Conservation (phyloP, 2,888 invertebrate species). For the Heterodera filipjevi region DNA sequence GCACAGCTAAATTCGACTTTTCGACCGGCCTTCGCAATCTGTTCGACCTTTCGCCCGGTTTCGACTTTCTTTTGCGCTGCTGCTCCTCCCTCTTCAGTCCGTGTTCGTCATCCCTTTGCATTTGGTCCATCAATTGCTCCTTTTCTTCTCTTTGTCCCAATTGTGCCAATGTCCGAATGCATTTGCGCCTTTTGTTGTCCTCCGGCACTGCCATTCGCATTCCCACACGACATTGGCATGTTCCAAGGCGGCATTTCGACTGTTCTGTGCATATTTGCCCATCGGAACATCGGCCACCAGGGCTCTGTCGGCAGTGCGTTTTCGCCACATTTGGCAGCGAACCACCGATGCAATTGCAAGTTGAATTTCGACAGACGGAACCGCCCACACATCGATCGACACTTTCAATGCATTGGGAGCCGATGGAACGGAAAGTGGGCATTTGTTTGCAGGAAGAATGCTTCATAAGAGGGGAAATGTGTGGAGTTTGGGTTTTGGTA, state of each 20-base stretch:
- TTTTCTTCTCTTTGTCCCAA: constrained; percentile 55
- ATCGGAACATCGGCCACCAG: constrained; percentile 53
- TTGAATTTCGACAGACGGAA: constrained; percentile 48
- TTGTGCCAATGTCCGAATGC: constrained; percentile 44
- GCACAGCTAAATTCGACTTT: constrained; percentile 33
- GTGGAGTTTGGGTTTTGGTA: too few relatives aligned
- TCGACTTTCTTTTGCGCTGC: not conserved
- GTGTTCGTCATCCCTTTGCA: not conserved
- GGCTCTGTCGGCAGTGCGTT: constrained; percentile 52
- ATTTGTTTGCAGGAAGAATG: not conserved
- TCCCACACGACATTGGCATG: constrained; percentile 46
- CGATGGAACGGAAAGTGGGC: constrained; percentile 40
- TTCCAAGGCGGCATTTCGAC: constrained; percentile 43
- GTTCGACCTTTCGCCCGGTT: not conserved
- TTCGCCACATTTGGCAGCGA: constrained; percentile 29
- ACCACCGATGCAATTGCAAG: constrained; percentile 59
- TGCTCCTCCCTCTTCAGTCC: not conserved
- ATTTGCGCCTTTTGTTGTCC: constrained; percentile 40
- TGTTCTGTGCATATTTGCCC: constrained; percentile 61
- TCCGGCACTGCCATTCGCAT: not conserved
- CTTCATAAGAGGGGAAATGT: not conserved
- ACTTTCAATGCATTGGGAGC: constrained; percentile 45
- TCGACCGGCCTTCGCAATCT: not conserved
- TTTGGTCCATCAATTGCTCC: constrained; percentile 42
- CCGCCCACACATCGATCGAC: constrained; percentile 60